Conservation (phyloP, 2,888 invertebrate species). For the Drosophila dives region DNA sequence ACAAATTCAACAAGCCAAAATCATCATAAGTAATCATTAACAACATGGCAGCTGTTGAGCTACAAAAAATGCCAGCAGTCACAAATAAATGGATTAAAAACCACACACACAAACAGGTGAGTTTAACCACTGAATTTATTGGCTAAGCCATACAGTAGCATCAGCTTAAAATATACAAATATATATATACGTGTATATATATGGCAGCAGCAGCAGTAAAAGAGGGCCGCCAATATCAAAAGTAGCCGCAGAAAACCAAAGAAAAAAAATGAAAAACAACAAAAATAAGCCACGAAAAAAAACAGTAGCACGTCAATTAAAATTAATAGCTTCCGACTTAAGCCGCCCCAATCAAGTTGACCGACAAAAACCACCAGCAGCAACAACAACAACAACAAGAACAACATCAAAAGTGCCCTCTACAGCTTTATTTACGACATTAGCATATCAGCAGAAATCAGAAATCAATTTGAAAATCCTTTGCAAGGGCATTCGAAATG, state of each 20-base stretch:
- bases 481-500: conserved; percentile 76
- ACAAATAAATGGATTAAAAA: conserved; percentile 76
- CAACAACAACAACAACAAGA: conserved; percentile 2
- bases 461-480: conserved; percentile 81
- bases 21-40: conserved; percentile 30
- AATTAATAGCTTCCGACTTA: conserved; percentile 82
- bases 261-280: conserved; percentile 27
- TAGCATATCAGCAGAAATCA: conserved; percentile 65
- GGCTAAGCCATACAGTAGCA: conserved; percentile 54
- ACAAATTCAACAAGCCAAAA: conserved; percentile 7
- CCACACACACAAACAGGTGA: conserved; percentile 67
- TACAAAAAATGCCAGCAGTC: conserved; percentile 59
- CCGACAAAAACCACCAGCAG: conserved; percentile 17
- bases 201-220: conserved; percentile 30
- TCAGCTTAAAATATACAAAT: conserved; percentile 26
- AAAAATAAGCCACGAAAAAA: conserved; percentile 60
- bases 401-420: conserved; percentile 20
- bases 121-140: conserved; percentile 57
- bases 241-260: conserved; percentile 32
- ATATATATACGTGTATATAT: background rate
- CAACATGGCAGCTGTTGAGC: conserved; percentile 54
- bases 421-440: conserved; percentile 79
- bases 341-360: conserved; percentile 58
- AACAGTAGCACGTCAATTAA: conserved; percentile 80
- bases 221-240: conserved; percentile 57